Conservation (phyloP, 2,113 vertebrate species). For the Centropus bengalensis region DNA sequence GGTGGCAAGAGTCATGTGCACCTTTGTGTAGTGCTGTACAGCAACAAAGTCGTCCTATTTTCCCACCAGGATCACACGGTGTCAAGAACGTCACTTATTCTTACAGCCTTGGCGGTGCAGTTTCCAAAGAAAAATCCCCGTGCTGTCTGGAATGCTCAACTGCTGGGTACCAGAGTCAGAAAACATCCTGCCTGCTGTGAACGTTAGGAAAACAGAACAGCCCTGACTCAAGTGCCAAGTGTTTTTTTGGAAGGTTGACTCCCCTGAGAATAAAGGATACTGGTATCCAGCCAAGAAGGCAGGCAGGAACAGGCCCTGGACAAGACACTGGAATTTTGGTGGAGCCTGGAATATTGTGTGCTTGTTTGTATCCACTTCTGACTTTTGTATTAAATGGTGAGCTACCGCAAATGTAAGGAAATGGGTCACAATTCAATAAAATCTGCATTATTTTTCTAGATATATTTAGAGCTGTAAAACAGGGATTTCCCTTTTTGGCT, state of each 20-base stretch:
- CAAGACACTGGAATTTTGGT: constrained; percentile 37
- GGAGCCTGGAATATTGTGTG: background rate
- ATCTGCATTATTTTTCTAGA: background rate
- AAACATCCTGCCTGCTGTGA: constrained; percentile 46
- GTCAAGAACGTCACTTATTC: background rate
- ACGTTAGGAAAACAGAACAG: constrained; percentile 48
- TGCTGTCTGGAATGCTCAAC: constrained; percentile 46
- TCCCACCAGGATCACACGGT: background rate
- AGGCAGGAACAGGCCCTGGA: constrained; percentile 36
- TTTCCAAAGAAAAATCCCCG: constrained; percentile 15
- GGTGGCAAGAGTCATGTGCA: rapidly evolving
- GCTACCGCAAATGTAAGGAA: background rate
- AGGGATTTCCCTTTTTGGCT: constrained; percentile 42
- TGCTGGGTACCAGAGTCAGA: constrained; percentile 51
- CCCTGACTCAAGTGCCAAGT: constrained; percentile 29
- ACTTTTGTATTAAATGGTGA: background rate
- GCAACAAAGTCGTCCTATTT: constrained; percentile 9
- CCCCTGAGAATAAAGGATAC: constrained; percentile 35
- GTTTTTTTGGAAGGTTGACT: constrained; percentile 50
- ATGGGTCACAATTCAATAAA: background rate
- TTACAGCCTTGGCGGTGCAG: background rate
- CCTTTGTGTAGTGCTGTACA: background rate
- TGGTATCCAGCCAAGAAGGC: constrained; percentile 39
- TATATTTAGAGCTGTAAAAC: background rate
- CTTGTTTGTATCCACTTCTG: constrained; percentile 8